Evolutionary conservation across 2,888 invertebrate species (phyloP), one percentile per base, ranked within the genome.

Genomic region (Spatulosminthurus flaviceps): DNA sequence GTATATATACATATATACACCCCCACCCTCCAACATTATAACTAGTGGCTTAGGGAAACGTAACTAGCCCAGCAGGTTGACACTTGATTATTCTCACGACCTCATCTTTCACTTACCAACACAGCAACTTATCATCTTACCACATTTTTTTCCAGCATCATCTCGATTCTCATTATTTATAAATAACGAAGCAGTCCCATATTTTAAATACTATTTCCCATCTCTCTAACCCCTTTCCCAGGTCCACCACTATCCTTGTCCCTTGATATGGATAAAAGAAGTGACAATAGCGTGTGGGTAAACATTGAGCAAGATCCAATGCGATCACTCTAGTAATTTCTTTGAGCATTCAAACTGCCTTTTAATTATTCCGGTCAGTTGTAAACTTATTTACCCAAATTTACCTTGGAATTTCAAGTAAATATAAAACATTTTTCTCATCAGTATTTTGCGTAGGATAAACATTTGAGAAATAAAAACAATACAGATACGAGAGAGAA

Each of bases 51-150:
- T 19, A 26, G 29, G 34, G 41, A 19, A 74, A n/a, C 7, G 43
- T 51, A 72, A 75, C 21, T 75, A n/a, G 41, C 61, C 29, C 61
- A 41, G 43, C 76, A 76, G 76, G 77, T 70, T 69, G 70, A 26
- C 51, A 19, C 72, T 70, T 29, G 29, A 71, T 81, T 21, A 75
- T 81, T 81, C 81, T 79, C 81, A 81, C 79, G 78, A 76, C 67
- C 79, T 81, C 81, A 28, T 72, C 79, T 81, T 81, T 79, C 81
- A 81, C 70, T 75, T 16, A 43, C 28, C 51, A 51, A 19, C 51
- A 51, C 51, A 51, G n/a, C 51, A 51, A 51, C 51, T 51, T 51
- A 51, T 51, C 51, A 51, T 51, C 51, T 51, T 51, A 51, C 51
- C 51, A 51, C 19, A n/a, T 19, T 51, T 51, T 51, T 51, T 51